A percentile compares a stretch with the other conserved stretches of the same genome.
These are phyloP conservation scores for Corythornis vintsioides DNA, from an alignment of 2,113 vertebrate species.

Conservation along the genomic window DNA sequence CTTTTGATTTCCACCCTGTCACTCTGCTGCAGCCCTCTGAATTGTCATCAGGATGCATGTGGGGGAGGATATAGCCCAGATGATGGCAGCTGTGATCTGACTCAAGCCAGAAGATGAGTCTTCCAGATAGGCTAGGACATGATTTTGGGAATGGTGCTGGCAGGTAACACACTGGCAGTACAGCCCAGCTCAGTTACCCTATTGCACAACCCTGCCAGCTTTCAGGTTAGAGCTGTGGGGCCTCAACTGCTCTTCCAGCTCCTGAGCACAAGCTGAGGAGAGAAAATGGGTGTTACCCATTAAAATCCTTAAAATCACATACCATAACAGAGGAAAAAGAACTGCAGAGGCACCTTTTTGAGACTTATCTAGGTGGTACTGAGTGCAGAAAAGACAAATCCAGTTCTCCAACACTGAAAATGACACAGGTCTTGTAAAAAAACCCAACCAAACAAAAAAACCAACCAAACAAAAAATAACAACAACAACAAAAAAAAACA, in stretches of 20 bases:
- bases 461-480: neutral
- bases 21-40: neutral
- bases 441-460: too few relatives aligned
- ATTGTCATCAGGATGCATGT: neutral
- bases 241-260: neutral
- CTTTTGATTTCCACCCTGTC: neutral
- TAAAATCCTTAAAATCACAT: neutral
- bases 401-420: neutral
- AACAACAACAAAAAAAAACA: too few relatives aligned
- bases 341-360: neutral
- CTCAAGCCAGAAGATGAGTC: neutral
- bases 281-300: neutral
- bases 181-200: neutral
- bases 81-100: neutral
- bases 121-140: neutral
- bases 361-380: neutral
- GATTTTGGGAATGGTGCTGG: neutral
- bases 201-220: neutral
- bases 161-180: neutral
- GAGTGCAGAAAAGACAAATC: neutral
- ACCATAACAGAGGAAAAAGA: neutral
- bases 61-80: neutral
- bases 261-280: neutral
- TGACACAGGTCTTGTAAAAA: neutral
- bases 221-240: neutral